Conservation (phyloP, 2,113 vertebrate genomes). For the Varanus komodoensis region DNA sequence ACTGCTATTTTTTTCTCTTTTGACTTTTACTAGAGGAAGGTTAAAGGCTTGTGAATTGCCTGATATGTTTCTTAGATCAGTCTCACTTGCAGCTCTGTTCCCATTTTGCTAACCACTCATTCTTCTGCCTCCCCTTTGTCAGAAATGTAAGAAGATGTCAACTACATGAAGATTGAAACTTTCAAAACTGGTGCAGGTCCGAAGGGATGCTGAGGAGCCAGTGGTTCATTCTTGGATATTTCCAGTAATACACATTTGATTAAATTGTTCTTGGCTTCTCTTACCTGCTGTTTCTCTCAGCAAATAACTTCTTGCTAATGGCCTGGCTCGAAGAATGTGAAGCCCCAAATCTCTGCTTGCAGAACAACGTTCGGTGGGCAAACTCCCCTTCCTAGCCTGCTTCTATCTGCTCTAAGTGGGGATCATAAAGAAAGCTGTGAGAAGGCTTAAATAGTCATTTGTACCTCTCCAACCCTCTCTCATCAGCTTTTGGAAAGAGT, state of each 20-base stretch:
- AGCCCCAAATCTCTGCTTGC: conserved; percentile 19
- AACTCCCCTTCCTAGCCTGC: neutral
- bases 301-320: conserved; percentile 48
- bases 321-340: conserved; percentile 20
- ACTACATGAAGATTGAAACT: conserved; percentile 42
- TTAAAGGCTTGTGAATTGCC: conserved; percentile 45
- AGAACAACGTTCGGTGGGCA: neutral
- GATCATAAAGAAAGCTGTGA: conserved; percentile 6
- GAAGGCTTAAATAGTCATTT: conserved; percentile 7
- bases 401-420: neutral
- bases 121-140: conserved; percentile 42
- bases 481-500: neutral
- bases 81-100: conserved; percentile 35
- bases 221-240: conserved; percentile 52
- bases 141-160: conserved; percentile 57
- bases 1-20: neutral
- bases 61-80: conserved; percentile 53
- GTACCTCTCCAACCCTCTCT: conserved; percentile 1
- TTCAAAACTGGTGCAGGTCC: conserved; percentile 63
- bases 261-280: conserved; percentile 63
- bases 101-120: conserved; percentile 28
- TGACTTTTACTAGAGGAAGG: conserved; percentile 12
- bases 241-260: conserved; percentile 57
- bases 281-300: conserved; percentile 46
- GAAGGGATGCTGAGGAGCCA: conserved; percentile 40